These are phyloP conservation scores for Syngnathoides biaculeatus DNA, from an alignment of 2,113 vertebrate species.

Conservation along the genomic window DNA sequence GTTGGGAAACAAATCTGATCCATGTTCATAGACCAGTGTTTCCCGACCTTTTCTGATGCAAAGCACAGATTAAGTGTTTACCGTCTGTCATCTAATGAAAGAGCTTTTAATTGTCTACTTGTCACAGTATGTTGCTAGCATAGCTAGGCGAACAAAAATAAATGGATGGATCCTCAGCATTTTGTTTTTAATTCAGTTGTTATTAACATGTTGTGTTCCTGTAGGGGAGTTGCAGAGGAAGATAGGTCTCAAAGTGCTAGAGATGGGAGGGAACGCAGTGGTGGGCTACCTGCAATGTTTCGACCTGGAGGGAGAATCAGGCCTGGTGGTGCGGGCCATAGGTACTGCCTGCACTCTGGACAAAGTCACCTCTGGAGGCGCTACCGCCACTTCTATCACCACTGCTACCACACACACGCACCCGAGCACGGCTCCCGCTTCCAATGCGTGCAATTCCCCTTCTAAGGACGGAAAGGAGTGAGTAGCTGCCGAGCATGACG, in stretches of 20 bases:
- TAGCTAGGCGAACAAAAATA: too few relatives aligned
- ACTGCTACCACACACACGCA: constrained; percentile 75
- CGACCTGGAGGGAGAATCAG: constrained; percentile 96
- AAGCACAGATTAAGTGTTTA: not conserved
- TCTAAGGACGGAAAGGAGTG: constrained; percentile 98
- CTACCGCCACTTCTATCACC: constrained; percentile 54
- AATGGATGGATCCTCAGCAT: too few relatives aligned
- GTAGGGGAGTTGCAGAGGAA: constrained; percentile 95
- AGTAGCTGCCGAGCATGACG: constrained; percentile 75
- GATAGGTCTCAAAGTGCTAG: constrained; percentile 95
- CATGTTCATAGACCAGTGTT: not conserved
- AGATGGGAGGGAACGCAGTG: constrained; percentile 97
- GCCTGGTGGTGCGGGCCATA: constrained; percentile 95
- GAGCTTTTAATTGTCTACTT: too few relatives aligned
- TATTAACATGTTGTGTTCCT: constrained; percentile 16
- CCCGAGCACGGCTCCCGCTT: constrained; percentile 62
- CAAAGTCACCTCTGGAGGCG: constrained; percentile 82
- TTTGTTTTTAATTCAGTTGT: not conserved
- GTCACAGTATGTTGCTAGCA: too few relatives aligned
- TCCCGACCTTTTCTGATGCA: not conserved
- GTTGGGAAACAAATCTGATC: constrained; percentile 60
- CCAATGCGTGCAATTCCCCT: constrained; percentile 87
- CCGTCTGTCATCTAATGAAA: too few relatives aligned
- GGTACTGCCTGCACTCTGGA: constrained; percentile 96
- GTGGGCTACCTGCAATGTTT: constrained; percentile 98